Evolutionary conservation across 2,888 invertebrate genomes (phyloP).

Genomic region (Lasiommata megera): DNA sequence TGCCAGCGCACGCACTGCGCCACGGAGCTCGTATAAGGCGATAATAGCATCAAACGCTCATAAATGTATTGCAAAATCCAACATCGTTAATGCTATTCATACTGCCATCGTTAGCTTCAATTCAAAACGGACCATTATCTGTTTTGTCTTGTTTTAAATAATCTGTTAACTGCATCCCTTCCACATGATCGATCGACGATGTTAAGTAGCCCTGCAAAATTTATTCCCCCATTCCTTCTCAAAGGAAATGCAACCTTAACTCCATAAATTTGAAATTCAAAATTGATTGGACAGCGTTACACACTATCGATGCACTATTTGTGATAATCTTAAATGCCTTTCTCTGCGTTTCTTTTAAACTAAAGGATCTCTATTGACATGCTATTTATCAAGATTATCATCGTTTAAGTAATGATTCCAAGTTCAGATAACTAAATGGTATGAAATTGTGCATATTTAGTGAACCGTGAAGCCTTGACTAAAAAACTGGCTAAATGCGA

Average conservation of each 20-base stretch:
- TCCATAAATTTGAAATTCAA: constrained; percentile 16
- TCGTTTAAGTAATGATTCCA: constrained; percentile 26
- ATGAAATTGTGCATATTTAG: not conserved
- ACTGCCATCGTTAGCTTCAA: constrained; percentile 9
- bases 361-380: constrained; percentile 31
- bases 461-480: not conserved
- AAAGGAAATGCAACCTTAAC: constrained; percentile 35
- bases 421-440: no score
- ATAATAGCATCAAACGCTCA: no score
- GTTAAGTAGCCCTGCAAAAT: constrained; percentile 53
- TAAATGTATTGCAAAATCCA: not conserved
- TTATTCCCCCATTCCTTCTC: constrained; percentile 43
- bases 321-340: constrained; percentile 35
- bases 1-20: no score
- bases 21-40: no score
- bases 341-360: constrained; percentile 33
- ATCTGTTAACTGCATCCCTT: constrained; percentile 32
- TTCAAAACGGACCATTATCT: constrained; percentile 13
- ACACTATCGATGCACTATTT: constrained; percentile 58
- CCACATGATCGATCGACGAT: constrained; percentile 58
- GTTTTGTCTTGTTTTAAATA: constrained; percentile 23
- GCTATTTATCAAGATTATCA: constrained; percentile 38
- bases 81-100: constrained; percentile 2
- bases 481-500: no score
- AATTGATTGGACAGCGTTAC: constrained; percentile 28